Evolutionary conservation across 2,888 invertebrate genomes (phyloP).

Genomic region (Stenichneumon culpator): DNA sequence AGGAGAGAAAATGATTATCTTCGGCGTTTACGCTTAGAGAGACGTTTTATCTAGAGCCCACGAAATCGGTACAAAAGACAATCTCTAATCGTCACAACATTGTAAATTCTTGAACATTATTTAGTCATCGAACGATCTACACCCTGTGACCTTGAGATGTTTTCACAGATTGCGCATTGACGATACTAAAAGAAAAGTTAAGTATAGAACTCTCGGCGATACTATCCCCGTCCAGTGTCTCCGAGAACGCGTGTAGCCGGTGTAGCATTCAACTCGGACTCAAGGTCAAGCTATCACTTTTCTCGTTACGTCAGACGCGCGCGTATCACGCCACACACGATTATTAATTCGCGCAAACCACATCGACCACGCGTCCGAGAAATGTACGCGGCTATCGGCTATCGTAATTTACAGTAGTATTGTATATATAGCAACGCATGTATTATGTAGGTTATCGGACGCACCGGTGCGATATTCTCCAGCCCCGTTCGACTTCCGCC

Average conservation of each 20-base stretch:
- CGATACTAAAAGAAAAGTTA: not conserved
- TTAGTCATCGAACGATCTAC: not conserved
- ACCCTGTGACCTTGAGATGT: not conserved
- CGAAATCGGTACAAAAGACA: not conserved
- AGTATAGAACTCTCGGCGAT: not conserved
- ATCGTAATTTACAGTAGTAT: not conserved
- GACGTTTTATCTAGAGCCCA: not conserved
- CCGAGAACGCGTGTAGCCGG: not conserved
- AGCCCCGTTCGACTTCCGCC: conserved; percentile 22
- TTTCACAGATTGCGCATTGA: conserved; percentile 5
- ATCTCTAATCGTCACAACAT: not conserved
- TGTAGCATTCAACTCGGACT: conserved; percentile 4
- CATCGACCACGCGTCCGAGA: conserved; percentile 9
- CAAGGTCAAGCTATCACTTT: conserved; percentile 48
- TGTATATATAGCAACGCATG: conserved; percentile 5
- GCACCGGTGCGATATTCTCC: conserved; percentile 30
- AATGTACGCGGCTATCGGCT: conserved; percentile 17
- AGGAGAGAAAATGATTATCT: not conserved
- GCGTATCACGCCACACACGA: conserved; percentile 51
- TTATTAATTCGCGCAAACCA: conserved; percentile 12
- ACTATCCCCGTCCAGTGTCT: not conserved
- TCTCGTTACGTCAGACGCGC: conserved; percentile 47
- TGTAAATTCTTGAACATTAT: not conserved
- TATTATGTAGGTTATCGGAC: not conserved
- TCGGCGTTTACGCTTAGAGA: not conserved